phyloP scores from a whole-genome alignment of 2,888 invertebrate genomes.

The Polyommatus icarus region DNA sequence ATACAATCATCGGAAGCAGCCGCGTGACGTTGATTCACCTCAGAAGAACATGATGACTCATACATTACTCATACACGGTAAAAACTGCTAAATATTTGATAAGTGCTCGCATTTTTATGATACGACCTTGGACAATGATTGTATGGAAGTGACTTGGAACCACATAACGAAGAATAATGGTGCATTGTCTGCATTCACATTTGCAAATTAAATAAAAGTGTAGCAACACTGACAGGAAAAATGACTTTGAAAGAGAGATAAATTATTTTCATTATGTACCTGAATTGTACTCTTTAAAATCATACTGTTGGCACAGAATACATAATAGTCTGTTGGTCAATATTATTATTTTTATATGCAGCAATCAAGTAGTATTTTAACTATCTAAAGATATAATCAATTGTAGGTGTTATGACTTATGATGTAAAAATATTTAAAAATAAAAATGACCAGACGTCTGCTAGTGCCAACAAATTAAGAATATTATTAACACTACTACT shows the following conservation, averaged over 20 bases:
- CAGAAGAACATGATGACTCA: slow-evolving; percentile 49
- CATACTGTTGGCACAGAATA: too few species aligned
- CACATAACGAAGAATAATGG: slow-evolving; percentile 26
- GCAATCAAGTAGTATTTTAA: too few species aligned
- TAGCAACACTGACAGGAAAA: slow-evolving; percentile 12
- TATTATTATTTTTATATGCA: neutral
- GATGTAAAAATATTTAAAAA: neutral
- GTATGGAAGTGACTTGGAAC: slow-evolving; percentile 17
- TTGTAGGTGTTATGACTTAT: too few species aligned
- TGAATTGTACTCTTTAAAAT: neutral
- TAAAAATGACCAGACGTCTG: neutral
- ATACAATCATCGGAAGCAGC: slow-evolving; percentile 36
- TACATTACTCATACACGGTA: slow-evolving; percentile 52
- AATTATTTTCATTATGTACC: slow-evolving; percentile 6
- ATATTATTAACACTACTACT: neutral
- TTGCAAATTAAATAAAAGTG: slow-evolving; percentile 13
- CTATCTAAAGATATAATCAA: too few species aligned
- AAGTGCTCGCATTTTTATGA: slow-evolving; percentile 48
- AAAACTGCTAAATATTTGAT: slow-evolving; percentile 54
- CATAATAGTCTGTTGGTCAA: neutral
- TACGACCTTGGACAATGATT: slow-evolving; percentile 44
- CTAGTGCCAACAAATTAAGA: neutral
- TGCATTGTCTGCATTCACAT: slow-evolving; percentile 16
- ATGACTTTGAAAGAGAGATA: neutral
- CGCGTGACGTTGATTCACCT: slow-evolving; percentile 41